Evolutionary conservation across 2,113 vertebrate genomes (phyloP), one percentile per base, ranked within the genome.

Genomic region (Regulus satrapa): DNA sequence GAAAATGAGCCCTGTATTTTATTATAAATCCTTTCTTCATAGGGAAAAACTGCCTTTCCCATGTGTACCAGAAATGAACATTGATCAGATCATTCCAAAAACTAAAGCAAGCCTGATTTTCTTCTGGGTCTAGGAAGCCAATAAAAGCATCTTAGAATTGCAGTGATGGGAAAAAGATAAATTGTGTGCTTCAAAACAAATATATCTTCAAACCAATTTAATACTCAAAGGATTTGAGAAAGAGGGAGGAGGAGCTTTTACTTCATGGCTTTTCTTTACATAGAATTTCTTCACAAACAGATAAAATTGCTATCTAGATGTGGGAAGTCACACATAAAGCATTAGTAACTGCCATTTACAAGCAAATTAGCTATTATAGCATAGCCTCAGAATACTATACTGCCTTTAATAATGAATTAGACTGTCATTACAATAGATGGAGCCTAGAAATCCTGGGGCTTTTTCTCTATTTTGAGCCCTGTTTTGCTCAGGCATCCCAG

Each of bases 291-390:
- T 73, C n/a, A 82, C n/a, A 92, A 95, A 81, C 20, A 32, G 48
- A 91, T 75, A 71, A 92, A 82, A 75, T 71, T 17, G 10, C 55
- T 78, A 45, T 67, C 64, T 71, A 67, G 34, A 85, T 79, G 58
- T 8, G 1, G 52, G 62, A 94, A 95, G 80, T 46, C 7, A 1
- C 17, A 93, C n/a, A 76, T 59, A 92, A 95, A 96, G 52, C 71
- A 73, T 77, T 84, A 93, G 36, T 48, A 87, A 66, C 32, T 56
- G 67, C 45, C 81, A 94, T 92, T 94, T 89, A 85, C 67, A 89
- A 87, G 78, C 43, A 94, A 92, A 94, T 92, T 66, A 94, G 59
- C 46, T 90, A 59, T 89, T 85, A 88, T 12, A 28, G n/a, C 59
- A 68, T 17, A 58, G 78, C 31, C 68, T 88, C 67, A 69, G 78